Evolutionary conservation across 1,140 invertebrate genomes (phyloP).

Genomic region (Nebria ingens): DNA sequence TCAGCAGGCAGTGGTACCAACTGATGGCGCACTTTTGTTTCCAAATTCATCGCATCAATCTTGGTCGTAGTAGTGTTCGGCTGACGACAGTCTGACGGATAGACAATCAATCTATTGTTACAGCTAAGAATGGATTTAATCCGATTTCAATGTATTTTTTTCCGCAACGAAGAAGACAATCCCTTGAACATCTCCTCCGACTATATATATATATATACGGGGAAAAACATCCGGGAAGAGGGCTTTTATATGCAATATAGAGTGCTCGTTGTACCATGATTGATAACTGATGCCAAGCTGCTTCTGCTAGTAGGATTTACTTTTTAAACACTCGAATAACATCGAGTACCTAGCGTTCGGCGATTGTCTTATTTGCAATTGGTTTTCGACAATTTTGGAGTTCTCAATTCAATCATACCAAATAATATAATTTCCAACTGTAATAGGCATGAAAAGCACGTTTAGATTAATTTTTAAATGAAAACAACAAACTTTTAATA

Average conservation of each 20-base stretch:
- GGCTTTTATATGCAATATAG: conserved; percentile 8
- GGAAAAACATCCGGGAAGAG: too few species aligned
- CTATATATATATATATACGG: too few species aligned
- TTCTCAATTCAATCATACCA: too few species aligned
- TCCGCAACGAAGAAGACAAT: conserved; percentile 12
- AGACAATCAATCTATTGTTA: conserved; percentile 17
- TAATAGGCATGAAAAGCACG: too few species aligned
- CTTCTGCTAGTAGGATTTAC: background rate
- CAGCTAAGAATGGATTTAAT: conserved; percentile 12
- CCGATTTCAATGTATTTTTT: conserved; percentile 17
- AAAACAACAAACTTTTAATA: too few species aligned
- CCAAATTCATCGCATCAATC: conserved; percentile 15
- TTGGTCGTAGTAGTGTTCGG: background rate
- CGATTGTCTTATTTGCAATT: too few species aligned
- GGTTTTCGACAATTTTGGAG: too few species aligned
- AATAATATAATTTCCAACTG: too few species aligned
- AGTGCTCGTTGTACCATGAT: conserved; percentile 9
- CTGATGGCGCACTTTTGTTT: conserved; percentile 11
- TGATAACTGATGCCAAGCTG: conserved; percentile 1
- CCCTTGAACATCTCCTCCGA: too few species aligned
- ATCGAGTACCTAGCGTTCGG: too few species aligned
- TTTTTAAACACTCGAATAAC: conserved; percentile 5
- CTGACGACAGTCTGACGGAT: conserved; percentile 9
- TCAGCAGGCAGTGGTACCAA: background rate
- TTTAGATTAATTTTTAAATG: too few species aligned